These are phyloP conservation scores for Sparus aurata DNA, from an alignment of 2,797 vertebrate genomes.

Conservation along the genomic window DNA sequence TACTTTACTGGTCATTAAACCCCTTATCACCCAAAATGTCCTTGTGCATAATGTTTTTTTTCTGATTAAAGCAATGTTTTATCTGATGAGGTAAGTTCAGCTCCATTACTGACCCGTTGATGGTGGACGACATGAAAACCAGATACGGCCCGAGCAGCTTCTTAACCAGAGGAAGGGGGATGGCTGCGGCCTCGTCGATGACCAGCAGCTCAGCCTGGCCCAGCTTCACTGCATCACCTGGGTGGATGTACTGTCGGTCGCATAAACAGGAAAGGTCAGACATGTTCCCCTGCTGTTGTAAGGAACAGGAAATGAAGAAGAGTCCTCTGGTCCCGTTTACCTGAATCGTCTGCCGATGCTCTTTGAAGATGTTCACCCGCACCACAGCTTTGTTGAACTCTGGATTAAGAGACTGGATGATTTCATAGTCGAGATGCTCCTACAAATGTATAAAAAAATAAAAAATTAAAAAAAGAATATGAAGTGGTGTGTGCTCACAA, in stretches of 20 bases:
- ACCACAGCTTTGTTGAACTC: constrained; percentile 99
- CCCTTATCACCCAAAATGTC: not conserved
- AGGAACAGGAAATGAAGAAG: not conserved
- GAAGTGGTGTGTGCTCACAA: not conserved
- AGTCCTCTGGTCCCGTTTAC: constrained; percentile 68
- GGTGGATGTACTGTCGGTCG: constrained; percentile 93
- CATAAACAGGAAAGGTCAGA: constrained; percentile 10
- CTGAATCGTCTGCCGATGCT: constrained; percentile 98
- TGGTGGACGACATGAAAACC: constrained; percentile 98
- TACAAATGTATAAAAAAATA: constrained; percentile 64
- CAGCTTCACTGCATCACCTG: constrained; percentile 94
- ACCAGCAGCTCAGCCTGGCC: constrained; percentile 97
- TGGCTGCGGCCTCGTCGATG: constrained; percentile 97
- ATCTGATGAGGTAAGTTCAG: no score
- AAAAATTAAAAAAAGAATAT: not conserved
- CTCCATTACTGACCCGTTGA: constrained; percentile 90
- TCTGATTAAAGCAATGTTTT: not conserved
- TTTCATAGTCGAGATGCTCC: constrained; percentile 99
- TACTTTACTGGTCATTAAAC: not conserved
- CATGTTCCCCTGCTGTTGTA: not conserved
- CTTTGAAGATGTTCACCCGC: constrained; percentile 96
- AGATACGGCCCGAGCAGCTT: constrained; percentile 95
- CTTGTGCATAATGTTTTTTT: not conserved
- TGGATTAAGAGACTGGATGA: constrained; percentile 97
- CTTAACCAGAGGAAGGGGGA: constrained; percentile 96